phyloP scores from a whole-genome alignment of 2,113 vertebrate species.

The Cinclus mexicanus region DNA sequence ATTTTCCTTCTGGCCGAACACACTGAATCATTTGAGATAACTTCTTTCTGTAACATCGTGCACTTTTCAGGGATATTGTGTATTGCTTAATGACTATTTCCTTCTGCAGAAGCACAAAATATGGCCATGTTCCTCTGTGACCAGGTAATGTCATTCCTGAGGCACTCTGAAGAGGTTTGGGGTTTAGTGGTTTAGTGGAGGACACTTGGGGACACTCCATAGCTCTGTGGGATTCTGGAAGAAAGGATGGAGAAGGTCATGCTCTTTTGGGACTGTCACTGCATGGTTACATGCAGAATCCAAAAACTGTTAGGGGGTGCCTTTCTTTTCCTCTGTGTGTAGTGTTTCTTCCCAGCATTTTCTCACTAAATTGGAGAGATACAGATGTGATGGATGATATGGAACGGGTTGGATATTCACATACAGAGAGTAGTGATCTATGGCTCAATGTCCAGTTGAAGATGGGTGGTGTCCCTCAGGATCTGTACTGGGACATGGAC shows the following conservation, averaged over 20 bases:
- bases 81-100: neutral
- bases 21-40: neutral
- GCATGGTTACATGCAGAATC: neutral
- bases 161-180: neutral
- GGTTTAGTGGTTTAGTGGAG: neutral
- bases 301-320: neutral
- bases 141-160: neutral
- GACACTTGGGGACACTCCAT: neutral
- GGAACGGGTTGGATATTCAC: neutral
- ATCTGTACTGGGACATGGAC: neutral
- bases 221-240: neutral
- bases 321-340: neutral
- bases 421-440: neutral
- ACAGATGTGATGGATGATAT: neutral
- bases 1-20: neutral
- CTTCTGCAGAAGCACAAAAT: neutral
- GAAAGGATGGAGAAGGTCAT: neutral
- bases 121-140: neutral
- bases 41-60: neutral
- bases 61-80: neutral
- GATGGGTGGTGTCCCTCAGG: neutral
- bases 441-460: neutral
- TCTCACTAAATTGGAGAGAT: neutral
- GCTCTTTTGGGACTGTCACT: neutral
- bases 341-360: neutral